Conservation (phyloP, 2,113 vertebrate species). For the Orientallactaga bullata region DNA sequence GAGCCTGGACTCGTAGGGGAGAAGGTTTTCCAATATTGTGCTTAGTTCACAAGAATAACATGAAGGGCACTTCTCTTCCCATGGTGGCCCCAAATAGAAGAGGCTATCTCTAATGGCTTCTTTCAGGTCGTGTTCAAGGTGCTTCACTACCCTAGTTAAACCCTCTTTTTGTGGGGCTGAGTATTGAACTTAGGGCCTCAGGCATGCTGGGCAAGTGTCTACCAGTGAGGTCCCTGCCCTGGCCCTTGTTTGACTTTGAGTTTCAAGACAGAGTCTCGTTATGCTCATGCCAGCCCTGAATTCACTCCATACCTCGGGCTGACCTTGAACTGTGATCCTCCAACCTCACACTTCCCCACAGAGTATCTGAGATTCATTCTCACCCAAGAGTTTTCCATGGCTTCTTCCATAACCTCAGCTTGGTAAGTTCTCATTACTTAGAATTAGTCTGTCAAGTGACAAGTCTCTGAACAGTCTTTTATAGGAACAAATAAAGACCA, state of each 20-base stretch:
- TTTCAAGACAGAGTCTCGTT: neutral
- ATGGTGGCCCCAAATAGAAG: neutral
- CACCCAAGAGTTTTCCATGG: neutral
- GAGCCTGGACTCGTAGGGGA: neutral
- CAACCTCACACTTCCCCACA: neutral
- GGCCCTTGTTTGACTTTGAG: neutral
- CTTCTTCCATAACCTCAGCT: neutral
- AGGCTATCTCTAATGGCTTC: neutral
- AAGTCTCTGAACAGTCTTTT: neutral
- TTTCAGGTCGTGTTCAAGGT: neutral
- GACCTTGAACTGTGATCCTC: neutral
- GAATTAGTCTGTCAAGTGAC: neutral
- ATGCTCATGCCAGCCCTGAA: neutral
- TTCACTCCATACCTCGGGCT: neutral
- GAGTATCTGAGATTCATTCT: neutral
- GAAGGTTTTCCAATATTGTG: neutral
- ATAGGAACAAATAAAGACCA: neutral
- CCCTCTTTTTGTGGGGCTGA: fast-evolving
- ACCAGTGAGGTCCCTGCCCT: too few relatives aligned
- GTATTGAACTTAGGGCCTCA: neutral
- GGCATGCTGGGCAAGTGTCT: fast-evolving
- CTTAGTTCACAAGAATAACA: neutral
- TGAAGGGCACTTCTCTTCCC: neutral
- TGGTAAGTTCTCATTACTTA: neutral
- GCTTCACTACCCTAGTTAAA: neutral